These are phyloP conservation scores for Tyto alba DNA, from an alignment of 2,113 vertebrate species.

Conservation along the genomic window DNA sequence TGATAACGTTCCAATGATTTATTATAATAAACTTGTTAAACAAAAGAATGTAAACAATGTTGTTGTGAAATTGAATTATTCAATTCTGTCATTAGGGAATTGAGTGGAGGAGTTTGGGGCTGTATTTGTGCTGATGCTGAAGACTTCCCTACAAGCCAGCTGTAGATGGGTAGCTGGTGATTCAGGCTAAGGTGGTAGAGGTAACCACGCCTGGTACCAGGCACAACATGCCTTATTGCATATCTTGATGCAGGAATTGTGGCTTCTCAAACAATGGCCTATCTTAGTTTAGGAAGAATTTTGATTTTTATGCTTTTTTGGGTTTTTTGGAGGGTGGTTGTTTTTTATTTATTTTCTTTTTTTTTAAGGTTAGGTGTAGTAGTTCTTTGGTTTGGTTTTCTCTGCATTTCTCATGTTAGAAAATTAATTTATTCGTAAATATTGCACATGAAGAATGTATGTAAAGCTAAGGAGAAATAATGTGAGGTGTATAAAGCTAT, in stretches of 20 bases:
- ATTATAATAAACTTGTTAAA: background rate
- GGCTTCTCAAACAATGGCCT: background rate
- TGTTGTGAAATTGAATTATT: background rate
- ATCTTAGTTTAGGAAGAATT: background rate
- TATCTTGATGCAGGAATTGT: background rate
- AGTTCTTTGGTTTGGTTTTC: background rate
- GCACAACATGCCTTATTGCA: rapidly evolving
- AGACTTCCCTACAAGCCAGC: background rate
- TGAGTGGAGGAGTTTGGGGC: background rate
- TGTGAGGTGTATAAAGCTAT: background rate
- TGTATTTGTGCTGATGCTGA: background rate
- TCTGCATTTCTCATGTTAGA: background rate
- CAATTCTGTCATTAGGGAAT: background rate
- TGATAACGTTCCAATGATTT: background rate
- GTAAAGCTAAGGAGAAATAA: background rate
- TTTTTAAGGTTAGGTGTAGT: background rate
- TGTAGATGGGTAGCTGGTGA: background rate
- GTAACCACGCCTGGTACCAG: background rate
- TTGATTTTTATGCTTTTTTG: background rate
- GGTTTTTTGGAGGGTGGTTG: background rate
- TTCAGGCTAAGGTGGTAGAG: background rate
- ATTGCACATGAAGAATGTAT: background rate
- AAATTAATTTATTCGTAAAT: background rate
- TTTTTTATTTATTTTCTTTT: background rate
- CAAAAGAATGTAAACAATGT: background rate